Conservation (phyloP, 2,888 invertebrate genomes). For the Caenorhabditis imperialis region DNA sequence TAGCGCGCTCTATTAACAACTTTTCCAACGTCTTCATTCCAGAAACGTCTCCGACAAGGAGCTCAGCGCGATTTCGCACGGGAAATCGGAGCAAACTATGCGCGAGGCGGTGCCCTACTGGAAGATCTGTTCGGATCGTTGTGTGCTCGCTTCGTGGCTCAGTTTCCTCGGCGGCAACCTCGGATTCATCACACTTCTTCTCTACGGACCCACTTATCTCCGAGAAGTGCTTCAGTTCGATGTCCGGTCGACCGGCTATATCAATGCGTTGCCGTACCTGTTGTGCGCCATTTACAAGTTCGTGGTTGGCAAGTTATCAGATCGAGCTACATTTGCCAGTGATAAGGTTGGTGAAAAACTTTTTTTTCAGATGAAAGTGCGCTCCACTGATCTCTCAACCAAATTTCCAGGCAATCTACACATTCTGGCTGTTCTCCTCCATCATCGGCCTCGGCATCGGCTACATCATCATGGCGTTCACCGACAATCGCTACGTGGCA, state of each 20-base stretch:
- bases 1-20: not conserved
- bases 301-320: conserved; percentile 54
- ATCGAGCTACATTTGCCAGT: conserved; percentile 45
- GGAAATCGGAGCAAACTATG: conserved; percentile 14
- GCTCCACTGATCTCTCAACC: not conserved
- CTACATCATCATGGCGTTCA: conserved; percentile 58
- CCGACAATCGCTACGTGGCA: conserved; percentile 41
- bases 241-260: conserved; percentile 53
- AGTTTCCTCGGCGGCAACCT: conserved; percentile 60
- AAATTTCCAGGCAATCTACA: conserved; percentile 39
- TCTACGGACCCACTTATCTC: conserved; percentile 66
- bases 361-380: conserved; percentile 2
- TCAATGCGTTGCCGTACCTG: conserved; percentile 55
- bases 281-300: conserved; percentile 58
- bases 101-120: conserved; percentile 51
- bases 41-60: conserved; percentile 48
- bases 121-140: conserved; percentile 38
- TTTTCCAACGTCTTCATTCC: not conserved
- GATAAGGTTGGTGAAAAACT: conserved; percentile 26
- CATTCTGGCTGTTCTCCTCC: conserved; percentile 43
- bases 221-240: conserved; percentile 55
- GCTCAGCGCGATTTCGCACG: conserved; percentile 13
- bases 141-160: conserved; percentile 38
- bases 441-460: conserved; percentile 57
- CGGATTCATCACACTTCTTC: conserved; percentile 60